Conservation (phyloP, 2,888 invertebrate species). For the Mechanitis mazaeus region DNA sequence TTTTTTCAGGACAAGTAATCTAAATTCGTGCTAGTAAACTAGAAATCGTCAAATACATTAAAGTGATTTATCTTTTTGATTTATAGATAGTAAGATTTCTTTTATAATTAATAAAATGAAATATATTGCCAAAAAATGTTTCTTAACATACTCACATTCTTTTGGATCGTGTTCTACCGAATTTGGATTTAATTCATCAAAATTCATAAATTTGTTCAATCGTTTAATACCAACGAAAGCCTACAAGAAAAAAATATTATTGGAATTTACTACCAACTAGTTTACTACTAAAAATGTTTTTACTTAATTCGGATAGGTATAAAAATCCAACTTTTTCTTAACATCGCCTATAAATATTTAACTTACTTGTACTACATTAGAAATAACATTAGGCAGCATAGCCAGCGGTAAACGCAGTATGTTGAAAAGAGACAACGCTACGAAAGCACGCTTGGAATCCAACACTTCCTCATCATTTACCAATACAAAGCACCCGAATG, state of each 20-base stretch:
- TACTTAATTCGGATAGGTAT: no score
- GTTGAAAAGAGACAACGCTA: slow-evolving; percentile 97
- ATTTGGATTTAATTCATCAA: slow-evolving; percentile 89
- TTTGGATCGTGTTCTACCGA: slow-evolving; percentile 85
- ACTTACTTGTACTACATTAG: slow-evolving; percentile 93
- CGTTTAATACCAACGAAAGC: slow-evolving; percentile 93
- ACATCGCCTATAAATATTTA: slow-evolving; percentile 3
- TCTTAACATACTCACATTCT: slow-evolving; percentile 78
- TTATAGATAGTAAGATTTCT: no score
- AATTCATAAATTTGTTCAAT: slow-evolving; percentile 94
- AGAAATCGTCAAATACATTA: no score
- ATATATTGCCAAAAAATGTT: background rate
- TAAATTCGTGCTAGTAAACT: no score
- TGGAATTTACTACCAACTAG: slow-evolving; percentile 13
- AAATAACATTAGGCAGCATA: slow-evolving; percentile 97
- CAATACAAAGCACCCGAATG: slow-evolving; percentile 93
- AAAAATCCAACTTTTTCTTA: no score
- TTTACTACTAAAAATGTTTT: no score
- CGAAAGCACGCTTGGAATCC: slow-evolving; percentile 94
- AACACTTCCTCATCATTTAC: slow-evolving; percentile 88
- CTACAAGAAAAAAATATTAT: slow-evolving; percentile 66
- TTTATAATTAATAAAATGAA: background rate
- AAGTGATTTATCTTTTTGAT: no score
- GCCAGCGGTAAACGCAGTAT: slow-evolving; percentile 96
- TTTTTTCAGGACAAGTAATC: no score